Percentiles rank a stretch among this genome's conserved stretches.
Conservation (phyloP, 2,888 invertebrate species). For the Pachydiplax longipennis region DNA sequence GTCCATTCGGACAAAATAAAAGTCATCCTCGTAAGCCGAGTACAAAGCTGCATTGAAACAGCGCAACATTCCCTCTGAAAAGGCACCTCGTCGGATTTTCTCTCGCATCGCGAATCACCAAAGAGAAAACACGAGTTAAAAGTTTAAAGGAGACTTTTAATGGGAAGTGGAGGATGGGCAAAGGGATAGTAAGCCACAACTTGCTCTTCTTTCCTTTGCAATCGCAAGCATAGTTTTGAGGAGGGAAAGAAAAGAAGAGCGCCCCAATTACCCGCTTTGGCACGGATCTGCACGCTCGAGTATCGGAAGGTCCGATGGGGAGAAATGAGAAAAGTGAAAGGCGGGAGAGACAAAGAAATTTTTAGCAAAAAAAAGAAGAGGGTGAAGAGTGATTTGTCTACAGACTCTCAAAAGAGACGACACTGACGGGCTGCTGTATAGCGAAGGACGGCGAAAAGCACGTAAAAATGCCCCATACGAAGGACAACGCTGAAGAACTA, state of each 20-base stretch:
- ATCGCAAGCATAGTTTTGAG: not conserved
- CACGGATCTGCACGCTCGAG: conserved; percentile 13
- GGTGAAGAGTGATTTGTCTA: not conserved
- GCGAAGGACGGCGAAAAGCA: not conserved
- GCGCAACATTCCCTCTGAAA: not conserved
- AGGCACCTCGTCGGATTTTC: not conserved
- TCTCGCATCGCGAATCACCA: not conserved
- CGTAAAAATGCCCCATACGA: too few species aligned
- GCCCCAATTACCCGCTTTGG: conserved; percentile 30
- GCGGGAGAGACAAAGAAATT: not conserved
- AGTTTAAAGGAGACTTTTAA: not conserved
- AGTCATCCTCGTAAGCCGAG: too few species aligned
- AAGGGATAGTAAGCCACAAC: not conserved
- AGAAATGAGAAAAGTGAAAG: conserved; percentile 10
- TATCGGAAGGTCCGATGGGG: not conserved
- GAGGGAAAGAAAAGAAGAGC: not conserved
- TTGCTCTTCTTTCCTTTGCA: not conserved
- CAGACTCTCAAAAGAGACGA: not conserved
- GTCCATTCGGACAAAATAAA: too few species aligned
- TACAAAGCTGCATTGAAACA: not conserved
- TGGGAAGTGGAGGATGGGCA: not conserved
- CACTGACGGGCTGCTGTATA: not conserved
- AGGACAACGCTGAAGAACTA: too few species aligned
- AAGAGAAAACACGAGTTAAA: not conserved
- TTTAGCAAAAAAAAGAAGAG: not conserved